Percentiles rank a stretch among this genome's conserved stretches.
These are phyloP conservation scores for Chrysopilus asiliformis DNA, from an alignment of 2,888 invertebrate genomes.

Conservation along the genomic window DNA sequence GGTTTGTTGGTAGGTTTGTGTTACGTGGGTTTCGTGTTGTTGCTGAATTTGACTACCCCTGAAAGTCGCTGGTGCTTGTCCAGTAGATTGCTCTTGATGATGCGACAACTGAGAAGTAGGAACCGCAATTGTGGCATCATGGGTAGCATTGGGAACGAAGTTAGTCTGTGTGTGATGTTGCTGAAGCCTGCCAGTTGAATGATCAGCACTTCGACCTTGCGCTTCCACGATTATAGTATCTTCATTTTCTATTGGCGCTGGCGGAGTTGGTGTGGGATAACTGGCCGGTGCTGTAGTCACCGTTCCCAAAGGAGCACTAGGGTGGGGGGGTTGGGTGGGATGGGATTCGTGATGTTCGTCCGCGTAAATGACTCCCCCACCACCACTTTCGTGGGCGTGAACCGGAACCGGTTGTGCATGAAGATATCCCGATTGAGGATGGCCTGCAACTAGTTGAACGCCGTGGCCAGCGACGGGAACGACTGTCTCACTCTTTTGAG, in stretches of 20 bases:
- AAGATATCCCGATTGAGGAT: too few species aligned
- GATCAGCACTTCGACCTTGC: constrained; percentile 6
- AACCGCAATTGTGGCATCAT: too few species aligned
- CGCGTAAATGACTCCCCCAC: not conserved
- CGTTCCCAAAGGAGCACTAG: too few species aligned
- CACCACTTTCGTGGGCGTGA: too few species aligned
- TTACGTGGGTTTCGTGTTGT: too few species aligned
- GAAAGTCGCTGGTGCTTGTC: not conserved
- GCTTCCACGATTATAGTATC: constrained; percentile 17
- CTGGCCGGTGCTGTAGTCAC: constrained; percentile 12
- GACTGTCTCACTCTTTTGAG: constrained; percentile 35
- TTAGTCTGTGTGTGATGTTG: constrained; percentile 7
- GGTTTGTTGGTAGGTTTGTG: not conserved
- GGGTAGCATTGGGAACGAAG: not conserved
- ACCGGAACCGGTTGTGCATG: too few species aligned
- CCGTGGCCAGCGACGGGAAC: constrained; percentile 20
- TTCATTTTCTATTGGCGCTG: constrained; percentile 11
- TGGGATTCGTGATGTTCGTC: not conserved
- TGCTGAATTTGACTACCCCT: not conserved
- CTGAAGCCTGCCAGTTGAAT: constrained; percentile 12
- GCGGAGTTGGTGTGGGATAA: constrained; percentile 8
- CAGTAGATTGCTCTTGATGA: too few species aligned
- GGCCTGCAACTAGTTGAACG: too few species aligned
- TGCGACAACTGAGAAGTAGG: too few species aligned
- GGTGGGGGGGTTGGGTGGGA: not conserved